These are phyloP conservation scores for Sipha maydis DNA, from an alignment of 2,888 invertebrate genomes.

Conservation along the genomic window DNA sequence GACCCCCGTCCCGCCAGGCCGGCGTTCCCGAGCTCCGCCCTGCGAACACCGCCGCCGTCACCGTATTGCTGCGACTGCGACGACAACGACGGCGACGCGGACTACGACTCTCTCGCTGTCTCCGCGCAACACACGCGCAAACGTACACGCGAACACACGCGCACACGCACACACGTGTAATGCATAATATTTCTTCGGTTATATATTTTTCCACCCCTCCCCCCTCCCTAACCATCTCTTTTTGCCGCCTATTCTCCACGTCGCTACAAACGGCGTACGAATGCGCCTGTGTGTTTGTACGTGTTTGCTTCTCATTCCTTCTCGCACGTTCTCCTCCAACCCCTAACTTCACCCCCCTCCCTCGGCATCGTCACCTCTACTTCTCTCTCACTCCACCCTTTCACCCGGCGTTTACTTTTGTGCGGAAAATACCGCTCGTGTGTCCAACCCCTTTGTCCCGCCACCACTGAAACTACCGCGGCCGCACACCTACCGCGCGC, in stretches of 20 bases:
- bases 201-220: neutral
- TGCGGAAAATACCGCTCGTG: constrained; percentile 42
- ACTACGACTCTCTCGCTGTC: constrained; percentile 65
- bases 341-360: neutral
- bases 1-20: constrained; percentile 38
- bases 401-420: constrained; percentile 39
- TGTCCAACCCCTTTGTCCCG: constrained; percentile 26
- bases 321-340: constrained; percentile 40
- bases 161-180: constrained; percentile 37
- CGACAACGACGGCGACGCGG: neutral
- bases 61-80: neutral
- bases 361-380: constrained; percentile 1
- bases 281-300: neutral
- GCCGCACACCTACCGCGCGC: neutral
- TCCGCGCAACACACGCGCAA: constrained; percentile 65
- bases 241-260: constrained; percentile 17
- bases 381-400: constrained; percentile 60
- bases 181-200: constrained; percentile 61
- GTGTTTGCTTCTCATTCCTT: neutral
- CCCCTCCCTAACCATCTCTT: too few relatives aligned
- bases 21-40: neutral
- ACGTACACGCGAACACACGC: constrained; percentile 66
- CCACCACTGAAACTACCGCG: neutral
- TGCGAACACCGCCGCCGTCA: neutral
- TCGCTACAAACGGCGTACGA: constrained; percentile 17